Evolutionary conservation across 2,797 vertebrate species (phyloP).

Genomic region (Botia almorhae): DNA sequence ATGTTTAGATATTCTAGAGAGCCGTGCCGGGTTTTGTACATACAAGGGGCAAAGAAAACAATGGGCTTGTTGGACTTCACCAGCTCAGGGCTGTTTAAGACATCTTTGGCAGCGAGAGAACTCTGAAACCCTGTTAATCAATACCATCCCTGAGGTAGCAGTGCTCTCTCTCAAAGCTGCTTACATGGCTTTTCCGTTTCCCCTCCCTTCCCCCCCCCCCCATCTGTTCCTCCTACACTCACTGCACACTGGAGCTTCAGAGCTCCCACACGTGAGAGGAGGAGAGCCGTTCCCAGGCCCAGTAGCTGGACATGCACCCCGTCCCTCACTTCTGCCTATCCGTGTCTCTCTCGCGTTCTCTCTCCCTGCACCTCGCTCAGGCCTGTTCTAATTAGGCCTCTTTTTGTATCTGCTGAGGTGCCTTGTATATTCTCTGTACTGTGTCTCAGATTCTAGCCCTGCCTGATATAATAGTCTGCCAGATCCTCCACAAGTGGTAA

Average conservation of each 20-base stretch:
- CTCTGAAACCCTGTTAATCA: slow-evolving; percentile 71
- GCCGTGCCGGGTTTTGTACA: slow-evolving; percentile 1
- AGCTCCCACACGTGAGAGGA: slow-evolving; percentile 1
- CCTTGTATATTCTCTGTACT: slow-evolving; percentile 90
- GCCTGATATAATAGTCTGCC: slow-evolving; percentile 60
- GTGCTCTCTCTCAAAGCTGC: not conserved
- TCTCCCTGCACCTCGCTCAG: slow-evolving; percentile 71
- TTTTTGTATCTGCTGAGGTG: slow-evolving; percentile 84
- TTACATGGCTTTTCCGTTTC: slow-evolving; percentile 6
- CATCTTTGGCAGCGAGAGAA: slow-evolving; percentile 52
- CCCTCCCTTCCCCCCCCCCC: not conserved
- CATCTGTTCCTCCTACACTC: not conserved
- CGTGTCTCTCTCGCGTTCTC: not conserved
- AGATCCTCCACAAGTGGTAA: slow-evolving; percentile 78
- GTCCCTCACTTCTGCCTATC: not conserved
- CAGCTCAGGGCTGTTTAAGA: slow-evolving; percentile 43
- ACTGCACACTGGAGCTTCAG: not conserved
- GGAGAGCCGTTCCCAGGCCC: slow-evolving; percentile 8
- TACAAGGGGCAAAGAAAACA: slow-evolving; percentile 36
- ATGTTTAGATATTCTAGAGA: not conserved
- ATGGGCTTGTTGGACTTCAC: slow-evolving; percentile 36
- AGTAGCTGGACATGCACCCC: slow-evolving; percentile 4
- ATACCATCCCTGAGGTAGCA: slow-evolving; percentile 71
- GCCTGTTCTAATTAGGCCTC: slow-evolving; percentile 88
- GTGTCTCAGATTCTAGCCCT: slow-evolving; percentile 82